These are phyloP conservation scores for Danionella dracula DNA, from an alignment of 2,797 vertebrate genomes.

Conservation along the genomic window DNA sequence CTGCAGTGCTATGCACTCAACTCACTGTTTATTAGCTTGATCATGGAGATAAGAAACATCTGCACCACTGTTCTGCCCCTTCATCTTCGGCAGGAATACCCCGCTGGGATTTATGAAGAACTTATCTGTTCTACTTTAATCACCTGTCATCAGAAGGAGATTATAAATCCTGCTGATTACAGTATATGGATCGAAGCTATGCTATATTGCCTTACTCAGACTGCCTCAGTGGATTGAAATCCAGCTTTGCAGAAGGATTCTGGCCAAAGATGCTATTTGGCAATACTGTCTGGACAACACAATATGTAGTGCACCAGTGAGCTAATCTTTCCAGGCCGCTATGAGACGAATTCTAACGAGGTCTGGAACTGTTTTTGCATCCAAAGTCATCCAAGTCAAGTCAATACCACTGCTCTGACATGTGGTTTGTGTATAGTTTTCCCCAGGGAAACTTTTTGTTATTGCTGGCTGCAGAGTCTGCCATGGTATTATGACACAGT, in stretches of 20 bases:
- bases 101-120: conserved; percentile 33
- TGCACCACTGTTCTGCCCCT: conserved; percentile 13
- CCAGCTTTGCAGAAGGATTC: conserved; percentile 22
- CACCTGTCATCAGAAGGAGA: conserved; percentile 40
- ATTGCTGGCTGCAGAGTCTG: background rate
- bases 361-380: conserved; percentile 25
- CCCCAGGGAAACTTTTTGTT: background rate
- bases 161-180: conserved; percentile 44
- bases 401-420: conserved; percentile 2
- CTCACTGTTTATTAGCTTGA: conserved; percentile 24
- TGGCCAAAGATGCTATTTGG: conserved; percentile 24
- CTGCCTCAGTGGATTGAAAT: conserved; percentile 11
- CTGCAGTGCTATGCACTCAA: conserved; percentile 1
- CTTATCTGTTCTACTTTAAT: conserved; percentile 37
- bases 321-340: conserved; percentile 21
- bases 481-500: background rate
- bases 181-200: conserved; percentile 17
- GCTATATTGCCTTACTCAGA: background rate
- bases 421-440: background rate
- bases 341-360: conserved; percentile 28
- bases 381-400: conserved; percentile 1
- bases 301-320: conserved; percentile 36
- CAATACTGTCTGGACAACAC: conserved; percentile 15
- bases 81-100: conserved; percentile 6
- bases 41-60: conserved; percentile 31